Conservation (phyloP, 2,113 vertebrate species). For the Siniperca chuatsi region DNA sequence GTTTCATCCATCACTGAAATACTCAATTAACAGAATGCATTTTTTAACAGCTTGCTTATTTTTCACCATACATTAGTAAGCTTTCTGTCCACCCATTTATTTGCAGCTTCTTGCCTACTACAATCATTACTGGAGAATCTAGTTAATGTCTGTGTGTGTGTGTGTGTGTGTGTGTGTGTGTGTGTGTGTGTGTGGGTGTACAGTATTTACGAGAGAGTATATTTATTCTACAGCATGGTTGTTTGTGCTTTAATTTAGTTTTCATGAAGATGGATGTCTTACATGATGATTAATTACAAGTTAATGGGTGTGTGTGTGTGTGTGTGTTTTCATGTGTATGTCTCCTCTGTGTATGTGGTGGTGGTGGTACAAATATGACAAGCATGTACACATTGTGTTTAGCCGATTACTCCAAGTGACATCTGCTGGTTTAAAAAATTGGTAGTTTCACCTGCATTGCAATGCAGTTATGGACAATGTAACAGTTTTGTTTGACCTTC, state of each 20-base stretch:
- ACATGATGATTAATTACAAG: slow-evolving; percentile 51
- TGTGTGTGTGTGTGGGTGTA: slow-evolving; percentile 3
- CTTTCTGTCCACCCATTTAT: slow-evolving; percentile 25
- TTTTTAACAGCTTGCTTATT: slow-evolving; percentile 25
- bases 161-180: background rate
- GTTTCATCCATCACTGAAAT: slow-evolving; percentile 37
- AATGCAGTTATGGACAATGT: background rate
- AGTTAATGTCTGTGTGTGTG: background rate
- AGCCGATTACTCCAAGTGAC: background rate
- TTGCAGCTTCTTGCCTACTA: slow-evolving; percentile 9
- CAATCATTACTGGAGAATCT: slow-evolving; percentile 17
- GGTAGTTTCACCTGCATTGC: background rate
- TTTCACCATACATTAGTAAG: background rate
- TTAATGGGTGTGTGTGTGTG: slow-evolving; percentile 37
- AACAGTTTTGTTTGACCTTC: background rate
- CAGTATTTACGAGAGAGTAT: slow-evolving; percentile 35
- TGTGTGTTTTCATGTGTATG: slow-evolving; percentile 23
- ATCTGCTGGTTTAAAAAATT: slow-evolving; percentile 11
- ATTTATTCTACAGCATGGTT: slow-evolving; percentile 35
- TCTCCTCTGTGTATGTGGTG: slow-evolving; percentile 1
- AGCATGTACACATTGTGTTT: slow-evolving; percentile 6
- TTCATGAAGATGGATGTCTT: slow-evolving; percentile 44
- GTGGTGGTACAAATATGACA: slow-evolving; percentile 7
- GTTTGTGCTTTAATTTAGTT: slow-evolving; percentile 48
- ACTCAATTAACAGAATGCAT: slow-evolving; percentile 28